Conservation (phyloP, 2,113 vertebrate genomes). For the Trichomycterus rosablanca region DNA sequence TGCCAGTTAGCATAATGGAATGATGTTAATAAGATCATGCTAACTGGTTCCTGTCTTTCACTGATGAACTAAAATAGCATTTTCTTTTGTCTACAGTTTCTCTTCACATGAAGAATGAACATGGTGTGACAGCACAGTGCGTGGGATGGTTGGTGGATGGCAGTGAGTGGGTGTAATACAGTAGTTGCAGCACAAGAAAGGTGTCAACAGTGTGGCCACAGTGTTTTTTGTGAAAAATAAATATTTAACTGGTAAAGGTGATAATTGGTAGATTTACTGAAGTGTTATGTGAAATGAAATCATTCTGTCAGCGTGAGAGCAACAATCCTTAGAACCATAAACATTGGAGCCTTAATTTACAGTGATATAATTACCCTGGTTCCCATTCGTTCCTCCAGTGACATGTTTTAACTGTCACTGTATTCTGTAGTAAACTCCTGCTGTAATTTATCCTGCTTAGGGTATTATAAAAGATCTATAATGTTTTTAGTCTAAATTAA, state of each 20-base stretch:
- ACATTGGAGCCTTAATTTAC: slow-evolving; percentile 23
- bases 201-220: slow-evolving; percentile 24
- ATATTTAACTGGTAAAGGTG: too few relatives aligned
- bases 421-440: slow-evolving; percentile 61
- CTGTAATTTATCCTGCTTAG: slow-evolving; percentile 62
- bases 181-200: slow-evolving; percentile 31
- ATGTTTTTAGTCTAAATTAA: not conserved
- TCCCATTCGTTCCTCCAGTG: slow-evolving; percentile 58
- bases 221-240: slow-evolving; percentile 17
- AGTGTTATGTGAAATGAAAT: slow-evolving; percentile 47
- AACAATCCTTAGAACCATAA: slow-evolving; percentile 47
- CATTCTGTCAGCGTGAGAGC: slow-evolving; percentile 45
- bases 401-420: too few relatives aligned
- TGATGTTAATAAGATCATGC: slow-evolving; percentile 1
- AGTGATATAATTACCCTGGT: slow-evolving; percentile 62
- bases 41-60: not conserved
- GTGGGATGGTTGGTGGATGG: slow-evolving; percentile 19
- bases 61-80: not conserved
- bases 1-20: slow-evolving; percentile 11
- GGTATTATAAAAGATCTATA: slow-evolving; percentile 41
- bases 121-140: slow-evolving; percentile 12
- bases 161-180: slow-evolving; percentile 15
- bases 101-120: slow-evolving; percentile 11
- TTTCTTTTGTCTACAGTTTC: slow-evolving; percentile 16
- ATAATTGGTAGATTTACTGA: too few relatives aligned